phyloP scores from a whole-genome alignment of 2,888 invertebrate genomes.

The Xylocampa areola region DNA sequence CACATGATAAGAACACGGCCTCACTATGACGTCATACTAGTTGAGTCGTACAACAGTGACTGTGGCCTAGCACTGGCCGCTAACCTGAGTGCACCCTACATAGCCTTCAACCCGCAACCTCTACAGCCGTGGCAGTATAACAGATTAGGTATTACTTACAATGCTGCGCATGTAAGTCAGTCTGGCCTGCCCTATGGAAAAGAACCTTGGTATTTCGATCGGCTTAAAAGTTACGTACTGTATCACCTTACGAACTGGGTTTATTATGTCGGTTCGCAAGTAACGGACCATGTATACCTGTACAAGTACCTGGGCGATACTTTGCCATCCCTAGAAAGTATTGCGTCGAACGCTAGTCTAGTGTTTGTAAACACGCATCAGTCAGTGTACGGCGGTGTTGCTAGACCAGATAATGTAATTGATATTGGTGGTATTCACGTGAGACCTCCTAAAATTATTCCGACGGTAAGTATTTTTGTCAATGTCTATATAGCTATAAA shows the following conservation, averaged over 20 bases:
- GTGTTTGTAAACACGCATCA: conserved; percentile 92
- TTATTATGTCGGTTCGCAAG: conserved; percentile 84
- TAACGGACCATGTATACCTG: conserved; percentile 82
- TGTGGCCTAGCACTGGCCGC: conserved; percentile 92
- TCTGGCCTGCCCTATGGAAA: conserved; percentile 82
- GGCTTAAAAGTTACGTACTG: conserved; percentile 79
- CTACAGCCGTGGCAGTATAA: conserved; percentile 88
- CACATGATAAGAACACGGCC: conserved; percentile 86
- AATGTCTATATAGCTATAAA: conserved; percentile 14
- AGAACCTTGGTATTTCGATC: conserved; percentile 84
- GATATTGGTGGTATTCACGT: conserved; percentile 92
- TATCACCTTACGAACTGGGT: conserved; percentile 84
- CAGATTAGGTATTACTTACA: conserved; percentile 86
- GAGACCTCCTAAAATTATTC: conserved; percentile 83
- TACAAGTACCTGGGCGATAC: conserved; percentile 87
- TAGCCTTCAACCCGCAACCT: conserved; percentile 89
- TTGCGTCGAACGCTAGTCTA: conserved; percentile 89
- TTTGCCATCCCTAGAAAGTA: conserved; percentile 87
- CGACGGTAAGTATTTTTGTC: conserved; percentile 77
- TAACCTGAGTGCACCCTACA: conserved; percentile 91
- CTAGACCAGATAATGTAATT: conserved; percentile 90
- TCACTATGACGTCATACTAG: conserved; percentile 92
- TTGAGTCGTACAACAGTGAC: conserved; percentile 93
- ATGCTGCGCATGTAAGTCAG: conserved; percentile 86
- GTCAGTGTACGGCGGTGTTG: conserved; percentile 90